Evolutionary conservation across 30 jellyfish, hydroid and myxozoan genomes (phyloP), one percentile per base, ranked within the genome.

Genomic region (Pelagia noctiluca): DNA sequence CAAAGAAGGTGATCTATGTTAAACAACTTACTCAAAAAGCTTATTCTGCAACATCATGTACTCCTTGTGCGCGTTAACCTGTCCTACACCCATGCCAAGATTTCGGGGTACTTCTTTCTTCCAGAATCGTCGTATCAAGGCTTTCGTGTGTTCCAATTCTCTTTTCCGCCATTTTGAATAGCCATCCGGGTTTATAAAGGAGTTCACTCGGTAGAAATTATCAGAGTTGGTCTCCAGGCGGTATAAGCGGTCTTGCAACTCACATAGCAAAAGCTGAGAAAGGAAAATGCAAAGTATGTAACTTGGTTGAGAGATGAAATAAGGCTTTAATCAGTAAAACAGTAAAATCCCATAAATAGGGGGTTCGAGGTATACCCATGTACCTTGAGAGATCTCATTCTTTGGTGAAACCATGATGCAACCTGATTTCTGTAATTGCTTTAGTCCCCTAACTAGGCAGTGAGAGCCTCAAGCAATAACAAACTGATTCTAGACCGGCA

Each of bases 111-210:
- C 22, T 49, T 70, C 85, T 11, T 85, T 47, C 54, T 47, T 78
- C 85, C 87, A 70, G 38, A 87, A 50, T 30, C 85, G 52, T 19
- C 86, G 80, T 21, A 87, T 78, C 63, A 87, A 48, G 26, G 48
- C 48, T 35, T 61, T 69, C 8, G 81, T 67, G 50, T 7, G n/a
- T 3, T 31, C 78, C 37, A 87, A 46, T 47, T 87, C 88, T 61
- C 50, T 69, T 48, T 28, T 66, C 42, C 96, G 87, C 96, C 96
- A 87, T 78, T 47, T 78, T 23, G 85, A 31, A 57, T 87, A 87
- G 1, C 96, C 89, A 60, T 87, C 89, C 25, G 76, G 53, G 77
- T 64, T 36, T 63, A 70, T 12, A 70, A 87, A 87, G 29, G 88
- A 87, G 28, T 86, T 71, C 35, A 73, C 50, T 69, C 66, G 46